Base-by-base conservation (phyloP, 1,140 invertebrate species). In the Apis florea region DNA sequence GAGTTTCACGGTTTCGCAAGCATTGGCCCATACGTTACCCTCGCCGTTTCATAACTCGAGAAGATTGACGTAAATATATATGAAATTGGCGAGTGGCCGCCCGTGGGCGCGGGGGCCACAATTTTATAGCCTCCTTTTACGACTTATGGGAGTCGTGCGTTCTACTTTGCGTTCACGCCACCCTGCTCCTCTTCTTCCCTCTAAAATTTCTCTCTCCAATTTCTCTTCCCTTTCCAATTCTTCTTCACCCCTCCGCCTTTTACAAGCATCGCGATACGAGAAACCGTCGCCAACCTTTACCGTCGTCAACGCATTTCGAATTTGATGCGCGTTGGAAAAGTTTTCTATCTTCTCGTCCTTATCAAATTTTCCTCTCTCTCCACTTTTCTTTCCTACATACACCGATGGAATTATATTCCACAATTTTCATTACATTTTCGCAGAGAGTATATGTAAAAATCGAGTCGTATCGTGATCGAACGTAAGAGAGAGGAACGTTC, bases 61-160 rank as follows among this genome's bases (percentile, higher is more conserved):
- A 76, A 82, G 79, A 88, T 88, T 79, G 83, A 88, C 86, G 72
- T 85, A 83, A 83, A 88, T 88, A 85, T 88, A 85, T 88, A 88
- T 77, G 80, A 88, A 88, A 88, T 88, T 88, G 85, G 66, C 47
- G 61, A 63, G 58, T 63, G 80, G 24, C 59, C 80, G 70, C 71
- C 71, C 58, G 59, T 70, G 49, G 61, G 68, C 70, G 40, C 49
- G 73, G 74, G 58, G 49, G 31, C 31, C 70, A 82, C 83, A 83
- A 74, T 90, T 90, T 90, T 91, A 90, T 89, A 90, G 88, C 87
- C 89, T 89, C 77, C 78, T 90, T 91, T 91, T 91, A 91, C 86
- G 89, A 90, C 90, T 90, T 83, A 85, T 83, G 84, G 88, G 81
- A 90, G 90, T 90, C 89, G 83, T 88, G 86, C 66, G 87, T 85